phyloP scores from a whole-genome alignment of 2,113 vertebrate genomes.

The Octodon degus region DNA sequence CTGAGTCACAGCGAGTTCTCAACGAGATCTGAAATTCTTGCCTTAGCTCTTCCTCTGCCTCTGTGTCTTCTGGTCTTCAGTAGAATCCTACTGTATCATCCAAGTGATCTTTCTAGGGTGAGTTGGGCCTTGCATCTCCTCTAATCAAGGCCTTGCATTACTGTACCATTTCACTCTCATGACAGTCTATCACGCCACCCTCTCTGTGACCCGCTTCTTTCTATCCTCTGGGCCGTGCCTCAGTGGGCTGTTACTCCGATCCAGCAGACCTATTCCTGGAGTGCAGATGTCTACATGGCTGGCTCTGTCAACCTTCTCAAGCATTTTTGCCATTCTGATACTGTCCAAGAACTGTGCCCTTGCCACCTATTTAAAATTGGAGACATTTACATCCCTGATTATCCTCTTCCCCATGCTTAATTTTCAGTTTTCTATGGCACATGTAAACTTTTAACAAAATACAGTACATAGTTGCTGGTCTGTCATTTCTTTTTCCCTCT shows the following conservation, averaged over 20 bases:
- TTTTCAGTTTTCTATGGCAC: background rate
- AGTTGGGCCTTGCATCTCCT: background rate
- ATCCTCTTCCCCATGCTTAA: background rate
- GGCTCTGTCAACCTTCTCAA: background rate
- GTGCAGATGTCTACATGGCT: background rate
- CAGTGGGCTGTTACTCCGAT: background rate
- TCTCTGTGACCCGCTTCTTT: background rate
- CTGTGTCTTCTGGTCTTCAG: background rate
- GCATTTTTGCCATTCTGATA: background rate
- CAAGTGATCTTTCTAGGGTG: background rate
- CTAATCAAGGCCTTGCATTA: background rate
- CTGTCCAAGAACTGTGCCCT: background rate
- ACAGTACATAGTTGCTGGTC: background rate
- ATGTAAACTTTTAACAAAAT: background rate
- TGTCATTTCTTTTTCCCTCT: background rate
- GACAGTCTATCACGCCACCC: background rate
- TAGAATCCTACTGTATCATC: background rate
- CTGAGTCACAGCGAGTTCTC: too few species aligned
- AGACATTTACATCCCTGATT: background rate
- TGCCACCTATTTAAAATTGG: background rate
- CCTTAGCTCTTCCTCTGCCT: too few species aligned
- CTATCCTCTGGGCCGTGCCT: background rate
- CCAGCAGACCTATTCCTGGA: background rate
- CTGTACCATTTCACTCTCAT: background rate
- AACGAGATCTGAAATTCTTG: too few species aligned